Percentiles rank a stretch among this genome's conserved stretches.
These are phyloP conservation scores for Pectinophora gossypiella DNA, from an alignment of 1,140 invertebrate species.

Conservation along the genomic window DNA sequence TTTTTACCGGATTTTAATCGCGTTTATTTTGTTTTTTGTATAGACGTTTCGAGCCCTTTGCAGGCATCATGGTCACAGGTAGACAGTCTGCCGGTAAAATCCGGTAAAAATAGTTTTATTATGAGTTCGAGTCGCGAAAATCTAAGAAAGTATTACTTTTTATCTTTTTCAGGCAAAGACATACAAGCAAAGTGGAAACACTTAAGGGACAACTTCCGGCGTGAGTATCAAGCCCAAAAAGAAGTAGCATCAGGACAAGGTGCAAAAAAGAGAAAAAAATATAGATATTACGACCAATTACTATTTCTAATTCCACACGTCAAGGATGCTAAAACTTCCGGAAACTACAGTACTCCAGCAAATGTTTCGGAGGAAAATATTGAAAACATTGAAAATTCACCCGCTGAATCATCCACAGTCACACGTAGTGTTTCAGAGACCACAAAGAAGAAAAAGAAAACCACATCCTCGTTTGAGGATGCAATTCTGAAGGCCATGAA, in stretches of 20 bases:
- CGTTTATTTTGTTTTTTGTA: too few relatives aligned
- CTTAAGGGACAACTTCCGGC: slow-evolving; percentile 11
- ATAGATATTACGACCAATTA: slow-evolving; percentile 13
- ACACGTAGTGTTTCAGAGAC: neutral
- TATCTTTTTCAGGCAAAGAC: slow-evolving; percentile 8
- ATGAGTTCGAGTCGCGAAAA: too few relatives aligned
- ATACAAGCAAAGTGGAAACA: slow-evolving; percentile 12
- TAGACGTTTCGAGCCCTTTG: too few relatives aligned
- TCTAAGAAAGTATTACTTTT: too few relatives aligned
- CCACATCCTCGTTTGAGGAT: neutral
- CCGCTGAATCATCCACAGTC: neutral
- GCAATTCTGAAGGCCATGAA: neutral
- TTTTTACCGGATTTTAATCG: neutral
- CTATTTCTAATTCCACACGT: slow-evolving; percentile 10
- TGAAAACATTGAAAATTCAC: neutral
- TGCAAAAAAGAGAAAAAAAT: slow-evolving; percentile 14
- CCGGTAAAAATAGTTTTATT: too few relatives aligned
- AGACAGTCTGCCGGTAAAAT: too few relatives aligned
- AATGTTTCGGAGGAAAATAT: slow-evolving; percentile 1
- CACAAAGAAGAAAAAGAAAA: slow-evolving; percentile 4
- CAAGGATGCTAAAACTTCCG: slow-evolving; percentile 9
- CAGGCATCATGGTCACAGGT: too few relatives aligned
- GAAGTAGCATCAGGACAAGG: slow-evolving; percentile 1
- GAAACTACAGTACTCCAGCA: slow-evolving; percentile 4
- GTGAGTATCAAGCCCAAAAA: slow-evolving; percentile 10